Evolutionary conservation across 2,113 vertebrate species (phyloP).

Genomic region (Pterocles gutturalis): DNA sequence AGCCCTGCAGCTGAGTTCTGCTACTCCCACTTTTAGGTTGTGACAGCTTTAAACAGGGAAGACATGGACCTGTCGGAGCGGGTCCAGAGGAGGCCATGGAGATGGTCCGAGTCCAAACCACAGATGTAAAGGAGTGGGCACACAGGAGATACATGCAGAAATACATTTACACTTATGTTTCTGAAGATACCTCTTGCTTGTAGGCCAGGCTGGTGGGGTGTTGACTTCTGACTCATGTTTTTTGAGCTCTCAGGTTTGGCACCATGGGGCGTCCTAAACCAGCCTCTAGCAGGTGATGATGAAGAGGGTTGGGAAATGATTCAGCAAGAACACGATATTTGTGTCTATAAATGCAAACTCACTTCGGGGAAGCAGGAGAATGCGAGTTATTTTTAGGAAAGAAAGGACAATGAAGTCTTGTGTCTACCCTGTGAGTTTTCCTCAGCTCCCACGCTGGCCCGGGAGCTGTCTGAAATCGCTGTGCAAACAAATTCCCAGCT

Average conservation of each 20-base stretch:
- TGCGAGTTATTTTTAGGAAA: background rate
- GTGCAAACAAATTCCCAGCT: background rate
- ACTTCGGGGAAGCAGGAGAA: background rate
- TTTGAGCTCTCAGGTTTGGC: background rate
- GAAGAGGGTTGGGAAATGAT: background rate
- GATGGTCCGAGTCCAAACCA: background rate
- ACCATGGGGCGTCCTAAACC: background rate
- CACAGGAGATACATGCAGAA: fast-evolving
- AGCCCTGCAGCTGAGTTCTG: background rate
- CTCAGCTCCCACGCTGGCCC: background rate
- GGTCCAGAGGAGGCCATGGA: too few species aligned
- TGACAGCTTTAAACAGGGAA: background rate
- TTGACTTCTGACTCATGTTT: background rate
- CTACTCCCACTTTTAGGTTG: background rate
- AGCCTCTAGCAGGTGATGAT: background rate
- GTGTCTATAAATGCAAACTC: background rate
- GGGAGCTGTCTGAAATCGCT: background rate
- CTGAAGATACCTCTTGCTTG: background rate
- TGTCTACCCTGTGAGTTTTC: background rate
- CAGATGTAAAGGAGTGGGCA: background rate
- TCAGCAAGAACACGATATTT: background rate
- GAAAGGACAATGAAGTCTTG: background rate
- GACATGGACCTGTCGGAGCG: too few species aligned
- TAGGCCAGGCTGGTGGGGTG: background rate
- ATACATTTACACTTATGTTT: background rate